Evolutionary conservation across 2,888 invertebrate genomes (phyloP).

Genomic region (Sialis fuliginosa): DNA sequence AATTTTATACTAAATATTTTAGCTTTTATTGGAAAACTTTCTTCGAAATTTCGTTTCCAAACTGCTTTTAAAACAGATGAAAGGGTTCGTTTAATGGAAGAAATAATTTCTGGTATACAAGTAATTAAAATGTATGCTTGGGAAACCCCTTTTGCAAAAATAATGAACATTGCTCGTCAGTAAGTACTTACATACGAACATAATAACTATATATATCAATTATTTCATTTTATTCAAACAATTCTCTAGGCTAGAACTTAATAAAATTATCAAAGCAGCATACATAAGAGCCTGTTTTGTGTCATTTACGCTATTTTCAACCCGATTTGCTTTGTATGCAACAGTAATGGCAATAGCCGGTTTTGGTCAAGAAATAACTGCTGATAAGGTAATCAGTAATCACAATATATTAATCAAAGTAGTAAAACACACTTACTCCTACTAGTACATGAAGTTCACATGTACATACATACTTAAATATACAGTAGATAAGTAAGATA

Average conservation of each 20-base stretch:
- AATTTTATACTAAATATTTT: slow-evolving; percentile 12
- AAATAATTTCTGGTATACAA: slow-evolving; percentile 84
- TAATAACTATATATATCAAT: too few relatives aligned
- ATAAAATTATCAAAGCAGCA: slow-evolving; percentile 41
- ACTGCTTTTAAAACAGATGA: slow-evolving; percentile 79
- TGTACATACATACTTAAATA: too few relatives aligned
- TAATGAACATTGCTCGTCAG: slow-evolving; percentile 36
- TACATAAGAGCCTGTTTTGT: slow-evolving; percentile 47
- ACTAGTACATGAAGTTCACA: too few relatives aligned
- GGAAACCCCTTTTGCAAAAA: slow-evolving; percentile 49
- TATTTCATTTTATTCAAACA: too few relatives aligned
- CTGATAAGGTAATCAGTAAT: slow-evolving; percentile 54
- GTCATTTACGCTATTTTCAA: slow-evolving; percentile 58
- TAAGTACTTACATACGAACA: too few relatives aligned
- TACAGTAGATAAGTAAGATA: too few relatives aligned
- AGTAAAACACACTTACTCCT: too few relatives aligned
- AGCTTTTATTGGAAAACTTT: slow-evolving; percentile 46
- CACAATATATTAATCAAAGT: too few relatives aligned
- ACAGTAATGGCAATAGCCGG: slow-evolving; percentile 63
- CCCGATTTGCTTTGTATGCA: slow-evolving; percentile 65
- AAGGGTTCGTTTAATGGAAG: slow-evolving; percentile 84
- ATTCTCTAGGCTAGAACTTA: slow-evolving; percentile 43
- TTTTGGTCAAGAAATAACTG: slow-evolving; percentile 32
- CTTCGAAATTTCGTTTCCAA: slow-evolving; percentile 47
- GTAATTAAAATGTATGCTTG: slow-evolving; percentile 64